Evolutionary conservation across 2,888 invertebrate species (phyloP).

Genomic region (Acheta domesticus): DNA sequence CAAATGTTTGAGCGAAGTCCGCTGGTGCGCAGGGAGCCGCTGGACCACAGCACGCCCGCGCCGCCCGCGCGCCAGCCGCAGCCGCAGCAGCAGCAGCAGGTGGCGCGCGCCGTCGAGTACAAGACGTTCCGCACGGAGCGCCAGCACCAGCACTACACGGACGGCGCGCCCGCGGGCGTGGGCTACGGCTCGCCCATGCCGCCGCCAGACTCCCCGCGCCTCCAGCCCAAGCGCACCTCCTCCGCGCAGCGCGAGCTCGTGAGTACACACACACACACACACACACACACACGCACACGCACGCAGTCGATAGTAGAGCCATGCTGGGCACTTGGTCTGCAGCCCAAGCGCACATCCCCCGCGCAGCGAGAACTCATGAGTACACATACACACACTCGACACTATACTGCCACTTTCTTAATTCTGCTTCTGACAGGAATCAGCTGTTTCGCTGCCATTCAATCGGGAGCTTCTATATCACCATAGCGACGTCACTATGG

Average conservation of each 20-base stretch:
- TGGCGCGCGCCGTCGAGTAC: slow-evolving; percentile 24
- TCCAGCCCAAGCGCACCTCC: slow-evolving; percentile 33
- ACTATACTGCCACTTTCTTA: too few relatives aligned
- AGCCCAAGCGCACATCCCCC: too few relatives aligned
- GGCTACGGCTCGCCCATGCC: background rate
- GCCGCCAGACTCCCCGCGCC: slow-evolving; percentile 25
- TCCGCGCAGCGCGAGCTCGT: slow-evolving; percentile 34
- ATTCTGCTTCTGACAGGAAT: too few relatives aligned
- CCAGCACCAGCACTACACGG: slow-evolving; percentile 24
- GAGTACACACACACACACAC: slow-evolving; percentile 11
- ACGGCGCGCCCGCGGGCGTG: background rate
- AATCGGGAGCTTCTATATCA: too few relatives aligned
- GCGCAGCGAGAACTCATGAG: too few relatives aligned
- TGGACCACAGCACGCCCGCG: slow-evolving; percentile 35
- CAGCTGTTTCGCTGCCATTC: too few relatives aligned
- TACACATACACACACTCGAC: too few relatives aligned
- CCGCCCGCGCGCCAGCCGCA: slow-evolving; percentile 31
- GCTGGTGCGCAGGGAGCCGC: slow-evolving; percentile 29
- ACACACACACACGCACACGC: too few relatives aligned
- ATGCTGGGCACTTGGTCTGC: too few relatives aligned
- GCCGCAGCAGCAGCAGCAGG: slow-evolving; percentile 27
- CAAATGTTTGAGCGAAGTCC: too few relatives aligned
- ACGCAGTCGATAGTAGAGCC: too few relatives aligned
- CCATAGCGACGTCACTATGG: too few relatives aligned
- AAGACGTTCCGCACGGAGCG: slow-evolving; percentile 33